Percentiles rank a stretch among this genome's conserved stretches.
Evolutionary conservation across 2,797 vertebrate genomes (phyloP).

Genomic region (Chaunax sp.): DNA sequence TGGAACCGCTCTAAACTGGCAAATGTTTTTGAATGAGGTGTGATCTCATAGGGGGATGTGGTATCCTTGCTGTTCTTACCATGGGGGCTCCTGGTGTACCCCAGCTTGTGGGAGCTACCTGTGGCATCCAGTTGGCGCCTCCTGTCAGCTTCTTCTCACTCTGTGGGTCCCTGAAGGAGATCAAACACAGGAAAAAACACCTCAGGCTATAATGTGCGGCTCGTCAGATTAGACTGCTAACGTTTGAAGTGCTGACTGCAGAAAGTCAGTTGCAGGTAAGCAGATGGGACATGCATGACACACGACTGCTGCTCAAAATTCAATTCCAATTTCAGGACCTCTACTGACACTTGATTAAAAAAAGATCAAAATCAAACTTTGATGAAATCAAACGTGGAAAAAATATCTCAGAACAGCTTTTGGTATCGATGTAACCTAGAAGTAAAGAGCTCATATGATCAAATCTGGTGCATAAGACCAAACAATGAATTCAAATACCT

Average conservation of each 20-base stretch:
- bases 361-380: too few species aligned
- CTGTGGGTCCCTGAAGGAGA: conserved; percentile 88
- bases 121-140: conserved; percentile 97
- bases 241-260: not conserved
- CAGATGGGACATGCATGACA: not conserved
- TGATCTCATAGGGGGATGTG: not conserved
- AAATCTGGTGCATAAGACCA: too few species aligned
- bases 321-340: too few species aligned
- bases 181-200: conserved; percentile 18
- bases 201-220: not conserved
- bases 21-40: not conserved
- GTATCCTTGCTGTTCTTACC: conserved; percentile 78
- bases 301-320: too few species aligned
- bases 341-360: too few species aligned
- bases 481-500: too few species aligned
- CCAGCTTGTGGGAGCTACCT: conserved; percentile 95
- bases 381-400: too few species aligned
- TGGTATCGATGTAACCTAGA: too few species aligned
- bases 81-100: conserved; percentile 86
- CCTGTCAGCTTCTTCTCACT: conserved; percentile 97
- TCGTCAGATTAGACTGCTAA: not conserved
- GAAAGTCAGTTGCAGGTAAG: conserved; percentile 1
- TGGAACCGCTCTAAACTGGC: too few species aligned
- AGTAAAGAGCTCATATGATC: too few species aligned
- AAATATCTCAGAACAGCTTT: too few species aligned